phyloP scores from a whole-genome alignment of 2,888 invertebrate species.

The Taphrorychus bicolor region DNA sequence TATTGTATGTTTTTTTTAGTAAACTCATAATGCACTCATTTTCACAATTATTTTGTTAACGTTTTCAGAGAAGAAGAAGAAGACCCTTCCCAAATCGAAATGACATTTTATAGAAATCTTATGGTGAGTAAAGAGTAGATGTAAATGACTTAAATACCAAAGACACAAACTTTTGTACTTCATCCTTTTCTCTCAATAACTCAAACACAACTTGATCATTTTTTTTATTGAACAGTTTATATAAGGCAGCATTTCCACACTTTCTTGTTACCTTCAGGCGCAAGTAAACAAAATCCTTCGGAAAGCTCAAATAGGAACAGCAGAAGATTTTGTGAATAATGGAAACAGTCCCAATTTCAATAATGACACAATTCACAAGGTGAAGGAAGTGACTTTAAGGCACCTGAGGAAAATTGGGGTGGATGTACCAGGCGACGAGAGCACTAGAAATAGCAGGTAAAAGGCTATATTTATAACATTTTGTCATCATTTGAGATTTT shows the following conservation, averaged over 20 bases:
- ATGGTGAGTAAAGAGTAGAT: conserved; percentile 66
- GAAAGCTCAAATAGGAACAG: conserved; percentile 55
- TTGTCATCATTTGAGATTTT: no score
- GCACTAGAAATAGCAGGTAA: conserved; percentile 16
- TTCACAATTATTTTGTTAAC: neutral
- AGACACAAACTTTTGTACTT: no score
- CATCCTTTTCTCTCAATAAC: no score
- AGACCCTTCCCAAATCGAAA: conserved; percentile 66
- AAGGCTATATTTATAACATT: no score
- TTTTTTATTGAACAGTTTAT: no score
- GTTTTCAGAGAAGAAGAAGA: conserved; percentile 64
- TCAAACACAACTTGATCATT: no score
- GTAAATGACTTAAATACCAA: neutral
- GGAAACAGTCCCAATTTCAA: conserved; percentile 22
- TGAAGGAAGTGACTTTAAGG: conserved; percentile 56
- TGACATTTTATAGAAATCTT: conserved; percentile 76
- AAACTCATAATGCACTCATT: no score
- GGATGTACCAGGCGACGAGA: conserved; percentile 48
- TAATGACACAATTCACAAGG: conserved; percentile 52
- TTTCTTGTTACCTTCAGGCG: conserved; percentile 50
- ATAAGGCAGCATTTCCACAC: no score
- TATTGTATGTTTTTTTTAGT: conserved; percentile 14
- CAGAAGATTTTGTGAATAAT: conserved; percentile 36
- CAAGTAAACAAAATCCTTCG: conserved; percentile 65
- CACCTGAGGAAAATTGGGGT: conserved; percentile 57